phyloP scores from a whole-genome alignment of 2,797 vertebrate genomes.

The Betta splendens region DNA sequence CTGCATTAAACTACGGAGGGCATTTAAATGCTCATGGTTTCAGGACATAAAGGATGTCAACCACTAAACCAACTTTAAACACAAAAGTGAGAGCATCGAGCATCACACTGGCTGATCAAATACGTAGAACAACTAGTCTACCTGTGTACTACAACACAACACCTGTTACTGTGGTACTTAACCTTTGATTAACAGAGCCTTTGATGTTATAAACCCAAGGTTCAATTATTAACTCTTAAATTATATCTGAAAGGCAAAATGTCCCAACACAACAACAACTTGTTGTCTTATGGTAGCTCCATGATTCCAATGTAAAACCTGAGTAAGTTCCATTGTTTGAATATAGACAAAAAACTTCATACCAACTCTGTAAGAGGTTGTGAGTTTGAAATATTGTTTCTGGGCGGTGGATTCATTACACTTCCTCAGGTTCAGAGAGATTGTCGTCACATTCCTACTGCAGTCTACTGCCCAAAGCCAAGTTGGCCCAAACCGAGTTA shows the following conservation, averaged over 20 bases:
- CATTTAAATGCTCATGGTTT: neutral
- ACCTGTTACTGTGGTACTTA: neutral
- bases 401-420: neutral
- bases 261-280: too few relatives aligned
- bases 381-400: neutral
- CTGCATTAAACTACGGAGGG: constrained; percentile 8
- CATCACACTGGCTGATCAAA: neutral
- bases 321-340: constrained; percentile 1
- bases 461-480: too few relatives aligned
- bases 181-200: neutral
- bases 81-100: neutral
- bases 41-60: neutral
- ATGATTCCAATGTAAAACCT: neutral
- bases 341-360: neutral
- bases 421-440: too few relatives aligned
- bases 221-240: neutral
- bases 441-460: too few relatives aligned
- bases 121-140: neutral
- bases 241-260: too few relatives aligned
- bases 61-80: neutral
- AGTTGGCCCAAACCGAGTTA: too few relatives aligned
- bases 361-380: neutral
- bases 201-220: neutral
- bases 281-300: neutral
- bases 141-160: neutral